Evolutionary conservation across 2,113 vertebrate genomes (phyloP), one percentile per base, ranked within the genome.

Genomic region (Sorex fumeus): DNA sequence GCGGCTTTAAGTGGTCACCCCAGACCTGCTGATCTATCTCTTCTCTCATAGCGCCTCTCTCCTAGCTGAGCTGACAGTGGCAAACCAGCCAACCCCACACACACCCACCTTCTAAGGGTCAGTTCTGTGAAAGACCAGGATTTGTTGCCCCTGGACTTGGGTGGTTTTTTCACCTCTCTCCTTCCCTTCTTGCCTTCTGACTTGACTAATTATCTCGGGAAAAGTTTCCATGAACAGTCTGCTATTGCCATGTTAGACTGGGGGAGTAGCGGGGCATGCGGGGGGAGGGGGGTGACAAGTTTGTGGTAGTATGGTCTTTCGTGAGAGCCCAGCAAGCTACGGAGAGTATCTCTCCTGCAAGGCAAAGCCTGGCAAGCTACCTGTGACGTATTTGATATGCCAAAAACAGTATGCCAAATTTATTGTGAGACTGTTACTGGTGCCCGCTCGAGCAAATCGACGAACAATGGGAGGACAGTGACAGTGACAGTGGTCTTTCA

Each of bases 91-190:
- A 1, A 40, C 21, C 1, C 25, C 25, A 7, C 27, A 11, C 32
- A 1, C 11, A 43, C 0, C 36, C 28, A 1, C 71, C 12, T 19
- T 0, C 0, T 36, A n/a, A 25, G 57, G 34, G 67, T 50, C 2
- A 0, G 8, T 32, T 92, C 12, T n/a, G 23, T 45, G 23, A 45
- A 79, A 70, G 57, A 36, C 8, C 30, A 4, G 76, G 53, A 60
- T 30, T 70, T 92, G 45, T 13, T 50, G 25, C 43, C 8, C 6
- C 0, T 3, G 0, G 15, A 28, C n/a, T 69, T 78, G 45, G 3
- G 70, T 71, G 8, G 43, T 30, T 84, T 25, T 11, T 90, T 8
- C n/a, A 94, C 34, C 32, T 23, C 72, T 78, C n/a, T 84, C 32
- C 30, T 75, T 86, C 77, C n/a, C 12, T 40, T 40, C 2, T 36